Percentiles rank a stretch among this genome's conserved stretches.
Evolutionary conservation across 1,140 invertebrate species (phyloP).

Genomic region (Orius insidiosus): DNA sequence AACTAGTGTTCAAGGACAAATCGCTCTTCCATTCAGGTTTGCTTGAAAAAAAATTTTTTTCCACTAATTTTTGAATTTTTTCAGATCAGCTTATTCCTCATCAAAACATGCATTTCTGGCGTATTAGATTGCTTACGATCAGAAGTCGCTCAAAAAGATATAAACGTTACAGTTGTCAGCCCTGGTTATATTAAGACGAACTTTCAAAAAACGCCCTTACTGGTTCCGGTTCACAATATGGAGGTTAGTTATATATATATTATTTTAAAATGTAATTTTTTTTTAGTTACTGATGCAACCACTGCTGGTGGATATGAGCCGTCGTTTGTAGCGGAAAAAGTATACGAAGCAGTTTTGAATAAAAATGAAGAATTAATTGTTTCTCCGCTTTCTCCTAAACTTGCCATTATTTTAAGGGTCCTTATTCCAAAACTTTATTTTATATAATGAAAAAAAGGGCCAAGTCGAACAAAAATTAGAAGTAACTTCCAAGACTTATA

Average conservation of each 20-base stretch:
- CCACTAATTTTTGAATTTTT: slow-evolving; percentile 2
- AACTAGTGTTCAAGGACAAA: slow-evolving; percentile 85
- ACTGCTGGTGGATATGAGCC: slow-evolving; percentile 58
- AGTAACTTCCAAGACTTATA: too few species aligned
- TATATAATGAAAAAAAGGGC: slow-evolving; percentile 60
- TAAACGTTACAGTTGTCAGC: slow-evolving; percentile 65
- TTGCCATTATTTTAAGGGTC: slow-evolving; percentile 52
- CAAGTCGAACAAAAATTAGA: too few species aligned
- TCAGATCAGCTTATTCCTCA: slow-evolving; percentile 69
- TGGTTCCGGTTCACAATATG: slow-evolving; percentile 54
- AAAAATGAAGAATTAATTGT: slow-evolving; percentile 55
- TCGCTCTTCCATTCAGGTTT: slow-evolving; percentile 69
- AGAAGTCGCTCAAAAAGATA: slow-evolving; percentile 53
- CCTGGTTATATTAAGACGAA: slow-evolving; percentile 81
- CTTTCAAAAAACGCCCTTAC: slow-evolving; percentile 79
- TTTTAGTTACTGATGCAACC: slow-evolving; percentile 57
- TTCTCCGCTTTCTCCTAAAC: slow-evolving; percentile 40
- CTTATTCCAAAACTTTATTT: slow-evolving; percentile 54
- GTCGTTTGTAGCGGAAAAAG: slow-evolving; percentile 47
- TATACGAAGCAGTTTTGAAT: slow-evolving; percentile 46
- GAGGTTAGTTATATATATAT: slow-evolving; percentile 37
- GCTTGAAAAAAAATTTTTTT: not conserved
- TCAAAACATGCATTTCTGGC: slow-evolving; percentile 90
- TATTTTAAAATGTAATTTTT: slow-evolving; percentile 22
- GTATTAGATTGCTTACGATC: slow-evolving; percentile 66